Percentiles rank a stretch among this genome's conserved stretches.
phyloP scores from a whole-genome alignment of 2,888 invertebrate genomes.

The Microctonus aethiopoides region DNA sequence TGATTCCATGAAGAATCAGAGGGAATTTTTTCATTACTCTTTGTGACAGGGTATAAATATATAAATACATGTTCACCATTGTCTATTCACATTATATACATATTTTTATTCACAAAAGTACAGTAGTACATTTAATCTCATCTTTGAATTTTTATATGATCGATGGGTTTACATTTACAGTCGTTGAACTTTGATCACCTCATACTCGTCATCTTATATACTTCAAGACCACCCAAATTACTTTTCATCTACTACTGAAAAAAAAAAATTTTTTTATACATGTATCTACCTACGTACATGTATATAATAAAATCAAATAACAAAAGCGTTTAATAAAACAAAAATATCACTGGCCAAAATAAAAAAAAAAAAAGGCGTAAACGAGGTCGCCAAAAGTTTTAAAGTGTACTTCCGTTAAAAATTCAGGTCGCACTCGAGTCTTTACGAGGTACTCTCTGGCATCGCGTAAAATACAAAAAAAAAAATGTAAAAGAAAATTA shows the following conservation, averaged over 20 bases:
- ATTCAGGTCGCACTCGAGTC: constrained; percentile 30
- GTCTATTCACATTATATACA: background rate
- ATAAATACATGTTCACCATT: background rate
- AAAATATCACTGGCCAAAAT: background rate
- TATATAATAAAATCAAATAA: background rate
- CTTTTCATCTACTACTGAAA: background rate
- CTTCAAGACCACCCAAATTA: background rate
- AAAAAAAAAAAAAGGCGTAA: constrained; percentile 17
- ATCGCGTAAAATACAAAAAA: constrained; percentile 27
- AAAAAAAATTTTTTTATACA: background rate
- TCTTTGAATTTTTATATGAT: background rate
- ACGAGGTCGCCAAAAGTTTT: constrained; percentile 28
- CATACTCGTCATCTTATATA: background rate
- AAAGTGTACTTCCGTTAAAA: constrained; percentile 29
- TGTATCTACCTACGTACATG: too few species aligned
- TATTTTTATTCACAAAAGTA: background rate
- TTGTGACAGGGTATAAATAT: background rate
- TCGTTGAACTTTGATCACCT: background rate
- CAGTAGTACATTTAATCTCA: background rate
- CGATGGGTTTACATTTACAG: background rate
- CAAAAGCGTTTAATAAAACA: constrained; percentile 1
- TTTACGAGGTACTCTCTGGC: constrained; percentile 32
- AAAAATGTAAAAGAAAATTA: constrained; percentile 15
- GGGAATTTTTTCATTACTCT: constrained; percentile 21
- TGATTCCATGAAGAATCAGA: background rate